A percentile compares a stretch with the other conserved stretches of the same genome.
Conservation (phyloP, 1,140 invertebrate species). For the Megathymus violae region DNA sequence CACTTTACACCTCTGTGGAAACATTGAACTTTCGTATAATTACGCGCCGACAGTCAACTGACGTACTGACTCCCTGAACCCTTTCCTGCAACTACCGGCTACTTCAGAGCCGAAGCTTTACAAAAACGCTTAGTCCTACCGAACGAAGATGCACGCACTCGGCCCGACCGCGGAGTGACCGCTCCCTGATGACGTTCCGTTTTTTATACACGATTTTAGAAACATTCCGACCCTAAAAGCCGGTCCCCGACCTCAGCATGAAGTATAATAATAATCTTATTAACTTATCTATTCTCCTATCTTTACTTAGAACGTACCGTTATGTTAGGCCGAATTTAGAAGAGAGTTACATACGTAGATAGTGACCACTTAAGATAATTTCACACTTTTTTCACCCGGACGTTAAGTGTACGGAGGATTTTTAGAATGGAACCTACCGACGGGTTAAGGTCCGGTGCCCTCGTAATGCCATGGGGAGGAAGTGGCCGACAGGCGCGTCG, state of each 20-base stretch:
- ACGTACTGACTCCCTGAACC: conserved; percentile 14
- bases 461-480: too few species aligned
- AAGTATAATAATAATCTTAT: conserved; percentile 82
- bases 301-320: conserved; percentile 81
- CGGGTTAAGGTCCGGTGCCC: too few species aligned
- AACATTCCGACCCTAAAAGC: conserved; percentile 78
- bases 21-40: conserved; percentile 38
- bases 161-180: conserved; percentile 71
- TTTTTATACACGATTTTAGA: conserved; percentile 80
- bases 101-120: conserved; percentile 12
- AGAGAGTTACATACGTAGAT: conserved; percentile 66
- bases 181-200: conserved; percentile 67
- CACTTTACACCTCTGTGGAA: conserved; percentile 31
- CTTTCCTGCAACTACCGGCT: conserved; percentile 16
- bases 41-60: conserved; percentile 5
- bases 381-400: conserved; percentile 68
- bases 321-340: conserved; percentile 75
- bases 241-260: conserved; percentile 68
- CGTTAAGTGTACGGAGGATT: conserved; percentile 64
- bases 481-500: conserved; percentile 62
- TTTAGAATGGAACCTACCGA: too few species aligned
- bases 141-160: conserved; percentile 69
- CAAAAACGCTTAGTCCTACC: conserved; percentile 56
- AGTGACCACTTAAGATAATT: conserved; percentile 78
- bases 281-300: conserved; percentile 81